A percentile compares a stretch with the other conserved stretches of the same genome.
phyloP scores from a whole-genome alignment of 2,113 vertebrate genomes.

The Tyrannus savana region DNA sequence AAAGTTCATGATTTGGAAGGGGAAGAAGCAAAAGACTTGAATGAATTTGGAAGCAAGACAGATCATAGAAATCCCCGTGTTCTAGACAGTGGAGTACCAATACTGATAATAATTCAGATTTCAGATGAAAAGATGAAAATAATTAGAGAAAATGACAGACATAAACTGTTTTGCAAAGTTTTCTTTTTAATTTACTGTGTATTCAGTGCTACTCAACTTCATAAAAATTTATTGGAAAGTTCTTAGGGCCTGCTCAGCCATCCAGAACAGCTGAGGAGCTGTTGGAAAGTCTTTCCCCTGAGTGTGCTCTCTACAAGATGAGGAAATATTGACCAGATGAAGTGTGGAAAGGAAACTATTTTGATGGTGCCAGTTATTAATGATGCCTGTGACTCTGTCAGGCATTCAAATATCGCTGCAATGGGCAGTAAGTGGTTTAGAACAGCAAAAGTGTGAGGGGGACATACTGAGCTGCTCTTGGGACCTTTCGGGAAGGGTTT shows the following conservation, averaged over 20 bases:
- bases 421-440: background rate
- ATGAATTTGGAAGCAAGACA: background rate
- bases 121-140: background rate
- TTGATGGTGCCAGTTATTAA: conserved; percentile 41
- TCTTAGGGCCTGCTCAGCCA: background rate
- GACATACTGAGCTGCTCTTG: background rate
- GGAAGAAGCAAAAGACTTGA: background rate
- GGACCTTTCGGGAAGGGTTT: background rate
- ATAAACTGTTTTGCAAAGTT: background rate
- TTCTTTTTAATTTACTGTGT: background rate
- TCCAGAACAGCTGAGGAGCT: background rate
- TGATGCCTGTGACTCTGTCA: background rate
- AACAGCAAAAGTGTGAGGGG: background rate
- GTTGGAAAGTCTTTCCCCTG: background rate
- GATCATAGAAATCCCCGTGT: background rate
- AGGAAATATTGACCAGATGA: background rate
- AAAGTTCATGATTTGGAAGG: background rate
- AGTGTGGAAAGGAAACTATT: conserved; percentile 32
- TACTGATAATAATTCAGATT: background rate
- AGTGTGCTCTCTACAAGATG: background rate
- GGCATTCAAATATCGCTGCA: background rate
- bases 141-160: background rate
- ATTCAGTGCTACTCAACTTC: background rate
- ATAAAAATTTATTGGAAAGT: background rate
- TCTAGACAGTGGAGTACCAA: background rate